Evolutionary conservation across 2,113 vertebrate species (phyloP), one percentile per base, ranked within the genome.

Genomic region (Silurus asotus): DNA sequence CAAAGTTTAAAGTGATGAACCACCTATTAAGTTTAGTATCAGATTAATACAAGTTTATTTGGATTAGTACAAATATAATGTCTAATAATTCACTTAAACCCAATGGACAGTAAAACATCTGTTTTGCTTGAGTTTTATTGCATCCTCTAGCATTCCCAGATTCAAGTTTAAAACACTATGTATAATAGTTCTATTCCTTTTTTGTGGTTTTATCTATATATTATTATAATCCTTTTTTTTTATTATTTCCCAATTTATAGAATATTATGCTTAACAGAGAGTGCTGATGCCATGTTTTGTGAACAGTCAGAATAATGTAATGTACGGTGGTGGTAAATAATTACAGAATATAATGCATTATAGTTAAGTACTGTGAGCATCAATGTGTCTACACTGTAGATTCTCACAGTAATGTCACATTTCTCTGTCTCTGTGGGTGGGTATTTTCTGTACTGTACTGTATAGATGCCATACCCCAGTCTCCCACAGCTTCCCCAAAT

Each of bases 401-500:
- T 51, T 64, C 17, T 49, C 28, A 25, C 49, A 65, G 13, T 11
- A 48, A 48, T 14, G 51, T 69, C 67, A 23, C 59, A 14, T 62
- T 13, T 15, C 15, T 51, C 67, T 56, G 45, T 67, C 5, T 82
- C 37, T 65, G 53, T 75, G 67, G 56, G 8, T 72, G n/a, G 3
- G 56, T 45, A 48, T 25, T 53, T 83, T 23, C 20, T 64, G 28
- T 45, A 59, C 17, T 59, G 28, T 48, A 48, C 17, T 53, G 14
- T 67, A 67, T 55, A 6, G 62, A 19, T 76, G 83, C 45, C 15
- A 76, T 76, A 76, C 13, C 70, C 59, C 23, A 76, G 19, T 13
- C 53, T 55, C 37, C 19, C 20, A 69, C n/a, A 58, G 84, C 25
- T 85, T 86, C 65, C 55, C 64, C 61, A 70, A 59, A n/a, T 13